Evolutionary conservation across 2,888 invertebrate genomes (phyloP).

Genomic region (Unio pictorum): DNA sequence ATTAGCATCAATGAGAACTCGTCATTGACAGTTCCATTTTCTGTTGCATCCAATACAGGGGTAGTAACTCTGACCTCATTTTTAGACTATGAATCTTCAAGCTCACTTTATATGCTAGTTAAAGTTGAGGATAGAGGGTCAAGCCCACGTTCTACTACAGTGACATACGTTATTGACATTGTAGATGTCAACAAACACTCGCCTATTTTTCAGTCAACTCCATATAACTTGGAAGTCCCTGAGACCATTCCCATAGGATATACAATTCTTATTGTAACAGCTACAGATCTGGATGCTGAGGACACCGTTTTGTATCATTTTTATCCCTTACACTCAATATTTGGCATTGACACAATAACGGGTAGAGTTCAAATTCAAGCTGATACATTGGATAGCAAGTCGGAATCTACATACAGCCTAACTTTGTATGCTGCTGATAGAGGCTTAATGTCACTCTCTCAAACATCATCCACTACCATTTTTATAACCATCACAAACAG

Average conservation of each 20-base stretch:
- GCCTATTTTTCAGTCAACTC: slow-evolving; percentile 32
- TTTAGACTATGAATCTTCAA: slow-evolving; percentile 24
- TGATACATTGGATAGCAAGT: slow-evolving; percentile 41
- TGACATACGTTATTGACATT: slow-evolving; percentile 19
- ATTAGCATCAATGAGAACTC: slow-evolving; percentile 32
- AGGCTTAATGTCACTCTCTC: slow-evolving; percentile 17
- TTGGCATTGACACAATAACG: slow-evolving; percentile 35
- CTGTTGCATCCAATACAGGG: slow-evolving; percentile 28
- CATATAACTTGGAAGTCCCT: slow-evolving; percentile 26
- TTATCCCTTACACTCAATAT: slow-evolving; percentile 21
- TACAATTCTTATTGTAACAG: slow-evolving; percentile 29
- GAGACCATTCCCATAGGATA: slow-evolving; percentile 39
- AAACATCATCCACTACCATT: slow-evolving; percentile 27
- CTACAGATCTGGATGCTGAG: slow-evolving; percentile 45
- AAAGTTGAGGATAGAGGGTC: slow-evolving; percentile 20
- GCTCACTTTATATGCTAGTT: slow-evolving; percentile 17
- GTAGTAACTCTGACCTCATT: slow-evolving; percentile 26
- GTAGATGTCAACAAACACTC: slow-evolving; percentile 47
- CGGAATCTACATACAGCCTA: slow-evolving; percentile 38
- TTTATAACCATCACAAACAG: slow-evolving; percentile 39
- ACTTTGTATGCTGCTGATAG: slow-evolving; percentile 30
- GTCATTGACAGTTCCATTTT: slow-evolving; percentile 30
- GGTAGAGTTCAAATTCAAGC: slow-evolving; percentile 39
- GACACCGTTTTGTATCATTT: slow-evolving; percentile 20
- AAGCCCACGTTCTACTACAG: slow-evolving; percentile 17